A percentile compares a stretch with the other conserved stretches of the same genome.
phyloP scores from a whole-genome alignment of 1,140 invertebrate genomes.

The Conus ventricosus region DNA sequence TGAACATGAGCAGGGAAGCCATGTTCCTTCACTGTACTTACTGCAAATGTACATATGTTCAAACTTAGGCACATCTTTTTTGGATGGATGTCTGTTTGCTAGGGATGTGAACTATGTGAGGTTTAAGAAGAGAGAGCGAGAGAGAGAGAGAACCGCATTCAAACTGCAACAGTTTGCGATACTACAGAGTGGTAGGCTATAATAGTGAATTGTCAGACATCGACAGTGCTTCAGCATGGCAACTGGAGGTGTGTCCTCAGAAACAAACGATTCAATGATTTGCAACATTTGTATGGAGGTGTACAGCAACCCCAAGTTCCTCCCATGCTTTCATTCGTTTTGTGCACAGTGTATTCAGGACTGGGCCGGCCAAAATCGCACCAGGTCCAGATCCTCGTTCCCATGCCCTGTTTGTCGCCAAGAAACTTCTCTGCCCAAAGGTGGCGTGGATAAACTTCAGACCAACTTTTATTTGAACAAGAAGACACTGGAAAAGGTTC shows the following conservation, averaged over 20 bases:
- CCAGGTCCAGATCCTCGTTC: background rate
- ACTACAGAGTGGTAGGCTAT: background rate
- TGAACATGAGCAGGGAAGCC: no score
- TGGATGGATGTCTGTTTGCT: no score
- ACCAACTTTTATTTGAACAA: conserved; percentile 7
- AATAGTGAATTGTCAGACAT: background rate
- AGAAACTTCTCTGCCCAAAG: background rate
- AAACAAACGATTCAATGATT: background rate
- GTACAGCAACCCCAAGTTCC: background rate
- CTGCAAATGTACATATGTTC: no score
- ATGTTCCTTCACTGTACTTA: no score
- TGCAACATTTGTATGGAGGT: background rate
- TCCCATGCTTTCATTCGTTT: conserved; percentile 4
- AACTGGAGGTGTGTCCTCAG: no score
- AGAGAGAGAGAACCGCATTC: background rate
- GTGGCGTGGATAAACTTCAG: background rate
- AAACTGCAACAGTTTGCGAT: background rate
- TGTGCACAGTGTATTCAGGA: background rate
- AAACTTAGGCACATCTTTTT: no score
- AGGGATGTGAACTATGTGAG: no score
- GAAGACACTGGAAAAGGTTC: background rate
- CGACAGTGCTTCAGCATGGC: background rate
- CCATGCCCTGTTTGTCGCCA: background rate
- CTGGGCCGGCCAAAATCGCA: background rate
- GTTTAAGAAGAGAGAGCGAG: no score